phyloP scores from a whole-genome alignment of 2,888 invertebrate species.

The Atrina japonica region DNA sequence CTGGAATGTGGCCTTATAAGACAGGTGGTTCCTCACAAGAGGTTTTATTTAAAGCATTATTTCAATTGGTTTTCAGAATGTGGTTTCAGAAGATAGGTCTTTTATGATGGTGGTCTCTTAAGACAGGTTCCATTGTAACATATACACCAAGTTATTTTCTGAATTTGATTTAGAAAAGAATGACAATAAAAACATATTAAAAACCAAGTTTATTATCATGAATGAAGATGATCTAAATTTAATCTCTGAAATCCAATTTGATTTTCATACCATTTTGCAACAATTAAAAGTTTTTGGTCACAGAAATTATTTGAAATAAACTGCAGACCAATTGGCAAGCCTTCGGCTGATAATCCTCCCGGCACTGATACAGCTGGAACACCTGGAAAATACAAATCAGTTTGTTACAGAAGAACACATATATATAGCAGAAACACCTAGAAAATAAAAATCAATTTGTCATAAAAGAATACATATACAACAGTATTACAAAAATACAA shows the following conservation, averaged over 20 bases:
- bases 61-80: too few species aligned
- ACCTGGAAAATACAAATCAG: slow-evolving; percentile 83
- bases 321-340: slow-evolving; percentile 93
- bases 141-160: too few species aligned
- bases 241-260: slow-evolving; percentile 66
- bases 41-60: too few species aligned
- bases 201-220: slow-evolving; percentile 1
- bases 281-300: slow-evolving; percentile 88
- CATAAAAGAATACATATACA: background rate
- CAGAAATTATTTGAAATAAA: slow-evolving; percentile 90
- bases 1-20: too few species aligned
- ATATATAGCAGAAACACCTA: too few species aligned
- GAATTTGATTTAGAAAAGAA: too few species aligned
- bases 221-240: slow-evolving; percentile 63
- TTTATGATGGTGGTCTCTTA: too few species aligned
- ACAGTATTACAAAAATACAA: background rate
- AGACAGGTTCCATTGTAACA: too few species aligned
- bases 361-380: slow-evolving; percentile 95
- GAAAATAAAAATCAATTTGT: too few species aligned
- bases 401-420: background rate
- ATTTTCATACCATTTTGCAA: slow-evolving; percentile 88
- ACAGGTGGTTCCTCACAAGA: too few species aligned
- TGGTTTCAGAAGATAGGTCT: too few species aligned
- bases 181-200: too few species aligned
- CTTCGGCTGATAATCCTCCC: slow-evolving; percentile 86